Percentiles rank a stretch among this genome's conserved stretches.
Conservation (phyloP, 2,888 invertebrate genomes). For the Barypeithes pellucidus region DNA sequence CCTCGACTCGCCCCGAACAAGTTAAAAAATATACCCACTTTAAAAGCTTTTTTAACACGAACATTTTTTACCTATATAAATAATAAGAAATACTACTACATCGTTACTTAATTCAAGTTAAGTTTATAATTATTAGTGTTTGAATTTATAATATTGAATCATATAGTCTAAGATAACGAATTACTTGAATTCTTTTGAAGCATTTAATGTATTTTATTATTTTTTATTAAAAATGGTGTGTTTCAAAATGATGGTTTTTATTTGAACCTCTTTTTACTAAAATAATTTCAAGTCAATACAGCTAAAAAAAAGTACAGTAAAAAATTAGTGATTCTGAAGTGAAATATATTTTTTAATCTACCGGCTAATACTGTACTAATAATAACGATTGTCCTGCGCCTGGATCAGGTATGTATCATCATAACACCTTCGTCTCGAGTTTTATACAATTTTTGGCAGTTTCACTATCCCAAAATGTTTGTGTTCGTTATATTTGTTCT, state of each 20-base stretch:
- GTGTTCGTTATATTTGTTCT: too few relatives aligned
- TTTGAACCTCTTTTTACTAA: too few relatives aligned
- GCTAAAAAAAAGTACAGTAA: neutral
- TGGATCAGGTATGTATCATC: slow-evolving; percentile 14
- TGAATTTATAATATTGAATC: slow-evolving; percentile 71
- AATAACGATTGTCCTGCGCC: neutral
- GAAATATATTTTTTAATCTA: too few relatives aligned
- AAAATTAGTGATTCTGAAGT: slow-evolving; percentile 4
- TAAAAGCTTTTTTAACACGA: slow-evolving; percentile 45
- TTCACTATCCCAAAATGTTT: too few relatives aligned
- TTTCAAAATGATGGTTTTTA: slow-evolving; percentile 68
- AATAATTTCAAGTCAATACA: neutral
- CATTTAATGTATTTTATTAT: slow-evolving; percentile 80
- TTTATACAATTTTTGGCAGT: slow-evolving; percentile 11
- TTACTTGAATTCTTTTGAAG: slow-evolving; percentile 64
- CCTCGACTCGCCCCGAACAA: too few relatives aligned
- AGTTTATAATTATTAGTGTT: slow-evolving; percentile 55
- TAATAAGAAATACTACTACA: slow-evolving; percentile 49
- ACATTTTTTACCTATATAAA: slow-evolving; percentile 40
- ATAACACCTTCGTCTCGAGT: neutral
- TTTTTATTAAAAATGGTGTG: slow-evolving; percentile 84
- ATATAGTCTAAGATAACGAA: slow-evolving; percentile 59
- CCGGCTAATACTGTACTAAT: too few relatives aligned
- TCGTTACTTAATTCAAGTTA: slow-evolving; percentile 56
- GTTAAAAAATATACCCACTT: slow-evolving; percentile 6